Conservation (phyloP, 2,888 invertebrate species). For the Mechanitis messenoides region DNA sequence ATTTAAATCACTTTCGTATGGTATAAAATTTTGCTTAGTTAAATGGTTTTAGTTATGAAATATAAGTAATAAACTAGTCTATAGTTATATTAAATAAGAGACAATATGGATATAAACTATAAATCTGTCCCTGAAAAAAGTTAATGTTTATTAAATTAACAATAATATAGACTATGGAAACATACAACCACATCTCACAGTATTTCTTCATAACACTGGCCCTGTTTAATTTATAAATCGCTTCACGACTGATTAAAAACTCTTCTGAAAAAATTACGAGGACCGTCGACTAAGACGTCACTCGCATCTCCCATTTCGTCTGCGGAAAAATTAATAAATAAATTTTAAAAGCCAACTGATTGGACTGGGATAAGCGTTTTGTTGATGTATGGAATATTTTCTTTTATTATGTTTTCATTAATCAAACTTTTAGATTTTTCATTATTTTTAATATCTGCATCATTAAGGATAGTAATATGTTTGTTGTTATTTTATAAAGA, state of each 20-base stretch:
- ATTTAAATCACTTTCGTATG: too few species aligned
- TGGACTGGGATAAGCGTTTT: conserved; percentile 9
- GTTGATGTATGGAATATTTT: conserved; percentile 6
- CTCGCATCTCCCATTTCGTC: conserved; percentile 29
- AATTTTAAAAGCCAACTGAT: conserved; percentile 18
- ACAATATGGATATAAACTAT: too few species aligned
- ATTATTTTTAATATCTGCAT: too few species aligned
- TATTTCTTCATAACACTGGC: conserved; percentile 74
- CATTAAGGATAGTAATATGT: too few species aligned
- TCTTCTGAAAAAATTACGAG: conserved; percentile 71
- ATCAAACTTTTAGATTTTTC: too few species aligned
- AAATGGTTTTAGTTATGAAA: too few species aligned
- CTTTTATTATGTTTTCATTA: background rate
- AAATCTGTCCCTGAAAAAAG: too few species aligned
- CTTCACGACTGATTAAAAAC: conserved; percentile 76
- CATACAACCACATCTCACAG: conserved; percentile 43
- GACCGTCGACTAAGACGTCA: conserved; percentile 30
- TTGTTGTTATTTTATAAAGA: too few species aligned
- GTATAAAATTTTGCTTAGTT: too few species aligned
- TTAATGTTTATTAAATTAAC: too few species aligned
- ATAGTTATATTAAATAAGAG: too few species aligned
- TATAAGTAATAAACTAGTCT: too few species aligned
- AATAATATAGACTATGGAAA: conserved; percentile 41
- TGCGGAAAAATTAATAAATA: conserved; percentile 35
- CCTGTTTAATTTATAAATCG: conserved; percentile 76